Percentiles rank a stretch among this genome's conserved stretches.
Evolutionary conservation across 2,888 invertebrate genomes (phyloP).

Genomic region (Bembecia ichneumoniformis): DNA sequence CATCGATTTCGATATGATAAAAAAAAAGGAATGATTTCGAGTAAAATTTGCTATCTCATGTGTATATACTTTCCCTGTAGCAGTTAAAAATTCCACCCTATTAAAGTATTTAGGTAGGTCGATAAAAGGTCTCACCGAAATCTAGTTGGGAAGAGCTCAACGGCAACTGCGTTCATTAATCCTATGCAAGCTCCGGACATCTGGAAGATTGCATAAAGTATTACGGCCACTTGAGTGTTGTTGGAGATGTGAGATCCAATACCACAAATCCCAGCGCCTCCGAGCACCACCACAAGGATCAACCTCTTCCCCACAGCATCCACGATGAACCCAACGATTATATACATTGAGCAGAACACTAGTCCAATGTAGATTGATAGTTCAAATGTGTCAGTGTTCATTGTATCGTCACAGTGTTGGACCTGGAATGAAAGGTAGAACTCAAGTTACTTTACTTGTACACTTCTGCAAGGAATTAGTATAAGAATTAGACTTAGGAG

Average conservation of each 20-base stretch:
- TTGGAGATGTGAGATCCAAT: constrained; percentile 73
- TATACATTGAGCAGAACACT: constrained; percentile 75
- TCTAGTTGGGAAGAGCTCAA: constrained; percentile 74
- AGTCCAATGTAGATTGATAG: constrained; percentile 78
- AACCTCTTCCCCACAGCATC: constrained; percentile 68
- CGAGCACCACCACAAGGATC: constrained; percentile 60
- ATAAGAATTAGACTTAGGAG: no score
- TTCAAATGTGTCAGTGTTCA: constrained; percentile 75
- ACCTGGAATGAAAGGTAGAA: constrained; percentile 14
- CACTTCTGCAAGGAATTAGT: no score
- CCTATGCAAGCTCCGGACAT: constrained; percentile 72
- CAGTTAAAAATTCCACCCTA: neutral
- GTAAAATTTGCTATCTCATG: neutral
- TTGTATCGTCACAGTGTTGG: constrained; percentile 63
- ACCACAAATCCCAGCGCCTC: constrained; percentile 70
- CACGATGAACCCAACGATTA: constrained; percentile 75
- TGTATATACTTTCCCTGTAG: neutral
- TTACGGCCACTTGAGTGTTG: constrained; percentile 71
- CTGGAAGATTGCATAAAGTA: constrained; percentile 70
- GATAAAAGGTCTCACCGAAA: constrained; percentile 29
- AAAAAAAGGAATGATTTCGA: no score
- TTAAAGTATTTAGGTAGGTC: constrained; percentile 2
- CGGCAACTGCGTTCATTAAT: constrained; percentile 70
- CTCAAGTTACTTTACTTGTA: no score
- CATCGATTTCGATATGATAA: no score